These are phyloP conservation scores for Leptinotarsa tumamoca DNA, from an alignment of 2,888 invertebrate genomes.

Conservation along the genomic window DNA sequence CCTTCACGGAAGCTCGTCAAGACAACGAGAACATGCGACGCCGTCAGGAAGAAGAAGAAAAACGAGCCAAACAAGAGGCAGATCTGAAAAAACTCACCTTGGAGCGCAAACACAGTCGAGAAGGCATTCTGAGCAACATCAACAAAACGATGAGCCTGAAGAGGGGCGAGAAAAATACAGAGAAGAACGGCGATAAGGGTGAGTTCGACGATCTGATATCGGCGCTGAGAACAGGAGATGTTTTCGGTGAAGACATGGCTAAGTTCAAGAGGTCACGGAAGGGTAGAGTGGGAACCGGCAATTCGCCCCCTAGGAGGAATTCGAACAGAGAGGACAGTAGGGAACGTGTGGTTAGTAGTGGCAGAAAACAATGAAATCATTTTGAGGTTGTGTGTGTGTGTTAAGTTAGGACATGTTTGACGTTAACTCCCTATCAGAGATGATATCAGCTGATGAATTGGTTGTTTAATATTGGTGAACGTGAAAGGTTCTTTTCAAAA, in stretches of 20 bases:
- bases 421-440: too few relatives aligned
- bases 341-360: constrained; percentile 70
- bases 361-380: constrained; percentile 62
- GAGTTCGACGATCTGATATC: constrained; percentile 98
- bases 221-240: constrained; percentile 92
- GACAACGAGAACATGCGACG: constrained; percentile 89
- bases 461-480: neutral
- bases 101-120: constrained; percentile 85
- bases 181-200: constrained; percentile 73
- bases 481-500: neutral
- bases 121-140: constrained; percentile 80
- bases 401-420: neutral
- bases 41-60: constrained; percentile 90
- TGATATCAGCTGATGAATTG: too few relatives aligned
- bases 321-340: constrained; percentile 77
- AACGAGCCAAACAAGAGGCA: constrained; percentile 88
- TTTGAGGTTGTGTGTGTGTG: neutral
- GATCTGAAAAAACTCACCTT: constrained; percentile 90
- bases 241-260: constrained; percentile 95
- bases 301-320: constrained; percentile 74
- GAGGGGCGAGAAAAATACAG: constrained; percentile 65
- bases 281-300: constrained; percentile 71
- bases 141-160: constrained; percentile 78
- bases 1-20: constrained; percentile 85
- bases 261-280: constrained; percentile 87